These are phyloP conservation scores for Psephotus haematonotus DNA, from an alignment of 2,113 vertebrate genomes.

Conservation along the genomic window DNA sequence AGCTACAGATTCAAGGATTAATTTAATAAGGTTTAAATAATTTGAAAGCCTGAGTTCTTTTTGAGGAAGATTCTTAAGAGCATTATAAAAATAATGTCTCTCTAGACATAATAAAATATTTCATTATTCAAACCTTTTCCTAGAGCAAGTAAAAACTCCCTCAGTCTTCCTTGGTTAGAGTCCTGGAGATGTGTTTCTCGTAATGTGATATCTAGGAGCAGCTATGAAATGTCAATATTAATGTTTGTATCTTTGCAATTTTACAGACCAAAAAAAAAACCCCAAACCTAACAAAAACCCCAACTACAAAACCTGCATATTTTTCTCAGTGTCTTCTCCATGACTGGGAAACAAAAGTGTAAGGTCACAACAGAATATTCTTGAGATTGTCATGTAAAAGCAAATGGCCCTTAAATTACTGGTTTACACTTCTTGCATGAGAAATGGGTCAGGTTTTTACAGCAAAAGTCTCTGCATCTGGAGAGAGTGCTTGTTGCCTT, in stretches of 20 bases:
- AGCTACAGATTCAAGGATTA: neutral
- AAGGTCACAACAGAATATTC: constrained; percentile 12
- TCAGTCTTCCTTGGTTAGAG: neutral
- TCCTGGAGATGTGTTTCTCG: constrained; percentile 3
- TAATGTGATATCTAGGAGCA: constrained; percentile 31
- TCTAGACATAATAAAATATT: constrained; percentile 4
- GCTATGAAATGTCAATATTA: constrained; percentile 21
- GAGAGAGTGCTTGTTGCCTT: neutral
- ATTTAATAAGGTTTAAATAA: neutral
- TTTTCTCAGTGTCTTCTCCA: constrained; percentile 33
- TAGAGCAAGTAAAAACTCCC: neutral
- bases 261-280: neutral
- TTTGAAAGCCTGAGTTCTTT: neutral
- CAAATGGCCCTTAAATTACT: constrained; percentile 28
- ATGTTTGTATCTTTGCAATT: neutral
- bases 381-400: constrained; percentile 25
- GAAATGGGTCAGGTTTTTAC: neutral
- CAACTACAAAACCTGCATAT: neutral
- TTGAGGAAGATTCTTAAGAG: neutral
- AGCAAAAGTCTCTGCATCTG: neutral
- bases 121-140: neutral
- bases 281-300: fast-evolving
- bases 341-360: neutral
- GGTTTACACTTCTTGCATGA: neutral
- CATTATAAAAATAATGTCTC: neutral